Evolutionary conservation across 2,888 invertebrate species (phyloP), one percentile per base, ranked within the genome.

Genomic region (Imbricaverruca yamaguchii): DNA sequence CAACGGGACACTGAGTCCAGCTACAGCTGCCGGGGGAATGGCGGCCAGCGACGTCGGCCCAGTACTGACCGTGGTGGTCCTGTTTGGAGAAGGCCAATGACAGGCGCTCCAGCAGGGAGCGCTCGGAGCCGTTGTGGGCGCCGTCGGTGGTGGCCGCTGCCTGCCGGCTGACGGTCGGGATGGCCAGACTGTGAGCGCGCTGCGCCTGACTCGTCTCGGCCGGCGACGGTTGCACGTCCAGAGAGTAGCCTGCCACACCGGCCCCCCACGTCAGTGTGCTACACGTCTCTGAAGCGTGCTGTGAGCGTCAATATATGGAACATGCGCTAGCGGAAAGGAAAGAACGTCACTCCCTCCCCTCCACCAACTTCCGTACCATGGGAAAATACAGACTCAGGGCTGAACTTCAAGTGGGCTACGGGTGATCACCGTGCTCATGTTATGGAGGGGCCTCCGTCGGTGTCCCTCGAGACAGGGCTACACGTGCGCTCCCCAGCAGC

Each of bases 51-150:
- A 4, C 39, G 39, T 39, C 39, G 39, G 39, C 39, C 2, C 39
- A 39, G 39, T 18, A 74, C 74, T 13, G 18, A 74, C 74, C 74
- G 21, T 74, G 74, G 53, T 18, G 53, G 15, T 74, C 74, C 74
- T 74, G 74, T 74, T 53, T 74, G 74, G 74, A 74, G 53, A 74
- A 74, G 53, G 53, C 74, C 53, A 74, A 53, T 8, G 74, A 74
- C 18, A 74, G 74, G 53, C 74, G 74, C 74, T 74, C 74, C 53
- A 74, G 74, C 8, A 74, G 74, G 1, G 74, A 74, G 9, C 74
- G 39, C 53, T 74, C 74, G 53, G 15, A 8, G 18, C 74, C 18
- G 74, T 13, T 15, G 74, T 53, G 7, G 74, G 1, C 10, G 74
- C 23, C 53, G 1, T 15, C 18, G 13, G 18, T 21, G 74, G 53